Evolutionary conservation across 1,140 invertebrate species (phyloP).

Genomic region (Heliconius himera): DNA sequence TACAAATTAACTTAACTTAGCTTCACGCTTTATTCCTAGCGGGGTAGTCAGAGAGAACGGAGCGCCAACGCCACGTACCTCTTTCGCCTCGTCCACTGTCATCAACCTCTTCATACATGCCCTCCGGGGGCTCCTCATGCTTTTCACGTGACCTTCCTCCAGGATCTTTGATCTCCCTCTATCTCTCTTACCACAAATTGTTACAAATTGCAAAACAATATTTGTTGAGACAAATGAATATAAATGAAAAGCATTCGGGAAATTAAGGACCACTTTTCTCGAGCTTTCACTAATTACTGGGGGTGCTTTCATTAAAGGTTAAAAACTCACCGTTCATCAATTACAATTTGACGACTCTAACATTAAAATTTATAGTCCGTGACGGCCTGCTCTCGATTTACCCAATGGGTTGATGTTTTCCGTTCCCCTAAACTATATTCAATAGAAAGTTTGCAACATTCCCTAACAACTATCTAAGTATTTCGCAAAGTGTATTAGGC

Average conservation of each 20-base stretch:
- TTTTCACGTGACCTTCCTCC: too few relatives aligned
- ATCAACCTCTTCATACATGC: too few relatives aligned
- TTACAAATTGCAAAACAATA: constrained; percentile 1
- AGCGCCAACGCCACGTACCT: too few relatives aligned
- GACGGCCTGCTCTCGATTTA: background rate
- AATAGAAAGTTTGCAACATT: constrained; percentile 27
- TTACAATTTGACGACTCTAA: constrained; percentile 21
- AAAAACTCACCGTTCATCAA: constrained; percentile 26
- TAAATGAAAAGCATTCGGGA: constrained; percentile 19
- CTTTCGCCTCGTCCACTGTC: too few relatives aligned
- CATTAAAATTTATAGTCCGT: constrained; percentile 19
- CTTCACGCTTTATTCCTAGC: too few relatives aligned
- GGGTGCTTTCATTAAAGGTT: constrained; percentile 21
- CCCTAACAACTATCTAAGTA: constrained; percentile 22
- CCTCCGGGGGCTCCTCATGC: too few relatives aligned
- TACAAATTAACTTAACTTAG: too few relatives aligned
- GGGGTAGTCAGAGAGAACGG: too few relatives aligned
- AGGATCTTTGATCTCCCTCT: too few relatives aligned
- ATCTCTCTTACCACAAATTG: background rate
- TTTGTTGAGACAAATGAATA: constrained; percentile 24
- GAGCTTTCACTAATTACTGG: constrained; percentile 25
- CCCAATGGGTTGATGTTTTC: constrained; percentile 21
- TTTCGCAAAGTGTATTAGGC: constrained; percentile 21
- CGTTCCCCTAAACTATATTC: constrained; percentile 25
- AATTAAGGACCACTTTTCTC: constrained; percentile 28